phyloP scores from a whole-genome alignment of 2,888 invertebrate species.

The Phlogophora meticulosa region DNA sequence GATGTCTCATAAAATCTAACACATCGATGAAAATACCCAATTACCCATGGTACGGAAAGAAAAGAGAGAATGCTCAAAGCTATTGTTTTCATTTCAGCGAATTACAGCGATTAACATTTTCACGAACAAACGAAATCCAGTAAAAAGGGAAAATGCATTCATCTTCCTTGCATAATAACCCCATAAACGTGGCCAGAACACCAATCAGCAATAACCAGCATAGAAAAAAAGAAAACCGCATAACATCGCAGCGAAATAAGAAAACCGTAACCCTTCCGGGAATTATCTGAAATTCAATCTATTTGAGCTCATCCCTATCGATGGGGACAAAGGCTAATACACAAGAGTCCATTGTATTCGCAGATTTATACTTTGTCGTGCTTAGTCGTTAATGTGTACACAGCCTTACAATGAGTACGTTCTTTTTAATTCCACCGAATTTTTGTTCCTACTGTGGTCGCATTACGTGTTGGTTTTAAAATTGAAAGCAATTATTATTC shows the following conservation, averaged over 20 bases:
- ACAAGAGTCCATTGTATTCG: constrained; percentile 84
- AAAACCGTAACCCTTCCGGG: constrained; percentile 81
- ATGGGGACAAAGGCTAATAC: constrained; percentile 87
- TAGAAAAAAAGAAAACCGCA: constrained; percentile 67
- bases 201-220: constrained; percentile 68
- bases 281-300: constrained; percentile 90
- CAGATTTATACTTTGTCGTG: constrained; percentile 87
- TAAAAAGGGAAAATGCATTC: constrained; percentile 61
- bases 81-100: constrained; percentile 43
- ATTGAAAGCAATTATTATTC: constrained; percentile 27
- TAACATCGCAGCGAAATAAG: constrained; percentile 78
- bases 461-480: constrained; percentile 46
- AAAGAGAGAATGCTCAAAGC: constrained; percentile 11
- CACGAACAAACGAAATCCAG: constrained; percentile 47
- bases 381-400: constrained; percentile 88
- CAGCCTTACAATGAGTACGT: constrained; percentile 81
- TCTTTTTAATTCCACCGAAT: constrained; percentile 80
- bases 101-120: constrained; percentile 52
- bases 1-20: constrained; percentile 29
- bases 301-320: constrained; percentile 87
- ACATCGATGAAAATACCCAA: constrained; percentile 35
- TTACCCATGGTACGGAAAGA: constrained; percentile 6
- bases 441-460: constrained; percentile 53
- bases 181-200: constrained; percentile 67
- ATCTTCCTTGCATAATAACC: constrained; percentile 66